Evolutionary conservation across 2,797 vertebrate genomes (phyloP), one percentile per base, ranked within the genome.

Genomic region (Pseudochirops corinnae): DNA sequence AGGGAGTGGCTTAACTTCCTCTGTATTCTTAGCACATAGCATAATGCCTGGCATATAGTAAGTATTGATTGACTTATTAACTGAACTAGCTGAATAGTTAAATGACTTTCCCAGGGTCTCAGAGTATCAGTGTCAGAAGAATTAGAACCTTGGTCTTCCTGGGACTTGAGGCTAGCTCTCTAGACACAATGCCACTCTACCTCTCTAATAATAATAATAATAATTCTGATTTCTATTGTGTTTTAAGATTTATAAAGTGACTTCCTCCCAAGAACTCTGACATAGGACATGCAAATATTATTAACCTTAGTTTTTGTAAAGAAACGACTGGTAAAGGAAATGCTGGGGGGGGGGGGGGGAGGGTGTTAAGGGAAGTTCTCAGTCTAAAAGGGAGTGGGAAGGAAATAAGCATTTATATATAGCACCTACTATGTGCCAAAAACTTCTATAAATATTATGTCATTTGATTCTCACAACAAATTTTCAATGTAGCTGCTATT

Each of bases 261-360:
- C 29, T 60, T 60, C 58, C 28, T 60, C 58, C 12, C 58, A 60
- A 60, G 28, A 60, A 60, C 29, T 60, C 57, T 60, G 9, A 60
- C 2, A 60, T 29, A 29, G 28, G 58, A 60, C 2, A 9, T 31
- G 3, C 58, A 60, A 29, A 60, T 60, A 29, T 29, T 60, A 31
- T 60, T 31, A 29, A 31, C 58, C 28, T 60, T 60, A 29, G 9
- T 29, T 60, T 60, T 60, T 10, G 31, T 60, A 60, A 60, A 24
- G 28, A 29, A 31, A 60, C 31, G 58, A 60, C 10, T 60, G 28
- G 74, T 57, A 56, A 10, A 14, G 1, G 46, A 5, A 10, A 10
- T 0, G 5, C 52, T 4, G 5, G 52, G 52, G 52, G 4, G 52
- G 5, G 52, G 52, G 52, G 11, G 31, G 4, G 0, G 28, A 7